Evolutionary conservation across 2,113 vertebrate species (phyloP).

Genomic region (Hemiscyllium ocellatum): DNA sequence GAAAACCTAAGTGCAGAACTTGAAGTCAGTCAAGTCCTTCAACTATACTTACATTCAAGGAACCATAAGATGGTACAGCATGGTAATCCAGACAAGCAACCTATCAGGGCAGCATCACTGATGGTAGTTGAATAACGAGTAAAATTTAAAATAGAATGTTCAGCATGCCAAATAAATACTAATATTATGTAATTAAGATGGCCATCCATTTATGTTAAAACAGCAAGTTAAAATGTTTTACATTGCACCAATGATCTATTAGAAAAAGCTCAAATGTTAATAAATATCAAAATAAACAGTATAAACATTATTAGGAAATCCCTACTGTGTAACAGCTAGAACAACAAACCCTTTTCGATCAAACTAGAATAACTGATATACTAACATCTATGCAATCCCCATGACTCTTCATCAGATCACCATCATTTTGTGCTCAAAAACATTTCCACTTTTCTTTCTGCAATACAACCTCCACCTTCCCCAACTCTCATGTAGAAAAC

Average conservation of each 20-base stretch:
- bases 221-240: background rate
- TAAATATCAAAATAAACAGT: background rate
- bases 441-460: background rate
- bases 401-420: background rate
- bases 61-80: background rate
- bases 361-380: background rate
- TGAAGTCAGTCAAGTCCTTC: background rate
- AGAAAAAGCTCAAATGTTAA: background rate
- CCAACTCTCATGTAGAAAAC: background rate
- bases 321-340: background rate
- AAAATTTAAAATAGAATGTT: background rate
- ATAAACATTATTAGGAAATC: background rate
- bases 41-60: background rate
- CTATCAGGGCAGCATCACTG: background rate
- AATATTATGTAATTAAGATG: background rate
- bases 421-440: background rate
- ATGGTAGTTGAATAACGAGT: background rate
- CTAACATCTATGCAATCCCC: background rate
- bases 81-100: background rate
- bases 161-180: background rate
- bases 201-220: background rate
- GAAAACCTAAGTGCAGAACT: background rate
- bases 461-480: background rate
- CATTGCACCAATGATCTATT: background rate
- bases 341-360: background rate